Conservation (phyloP, 2,113 vertebrate species). For the Amia ocellicauda region DNA sequence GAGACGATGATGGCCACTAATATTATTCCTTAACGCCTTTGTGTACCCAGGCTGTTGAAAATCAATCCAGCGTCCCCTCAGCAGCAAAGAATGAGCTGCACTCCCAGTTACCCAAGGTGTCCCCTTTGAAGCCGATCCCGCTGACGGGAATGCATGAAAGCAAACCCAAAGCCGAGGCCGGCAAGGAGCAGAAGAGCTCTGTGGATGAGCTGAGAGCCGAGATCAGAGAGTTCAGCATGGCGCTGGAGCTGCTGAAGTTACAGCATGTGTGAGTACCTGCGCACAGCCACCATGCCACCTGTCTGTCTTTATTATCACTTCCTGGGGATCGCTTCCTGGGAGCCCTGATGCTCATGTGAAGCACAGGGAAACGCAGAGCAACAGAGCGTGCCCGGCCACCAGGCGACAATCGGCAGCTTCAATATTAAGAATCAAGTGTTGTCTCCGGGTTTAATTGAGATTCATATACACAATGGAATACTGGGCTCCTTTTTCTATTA, state of each 20-base stretch:
- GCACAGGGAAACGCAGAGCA: neutral
- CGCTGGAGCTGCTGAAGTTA: conserved; percentile 57
- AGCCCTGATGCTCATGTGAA: neutral
- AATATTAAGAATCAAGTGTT: too few species aligned
- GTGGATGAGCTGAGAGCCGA: conserved; percentile 52
- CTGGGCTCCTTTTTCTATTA: too few species aligned
- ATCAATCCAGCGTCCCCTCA: conserved; percentile 26
- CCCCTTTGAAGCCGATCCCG: conserved; percentile 26
- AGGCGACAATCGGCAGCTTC: neutral
- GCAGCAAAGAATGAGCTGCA: conserved; percentile 35
- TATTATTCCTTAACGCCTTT: neutral
- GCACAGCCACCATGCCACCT: too few species aligned
- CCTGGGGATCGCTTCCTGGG: too few species aligned
- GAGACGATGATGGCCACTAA: conserved; percentile 25
- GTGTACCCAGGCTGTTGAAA: conserved; percentile 46
- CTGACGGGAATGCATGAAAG: too few species aligned
- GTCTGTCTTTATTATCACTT: too few species aligned
- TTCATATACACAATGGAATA: too few species aligned
- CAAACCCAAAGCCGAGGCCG: conserved; percentile 20
- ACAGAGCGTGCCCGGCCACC: neutral
- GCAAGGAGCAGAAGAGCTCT: conserved; percentile 31
- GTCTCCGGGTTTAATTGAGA: too few species aligned
- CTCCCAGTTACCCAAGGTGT: conserved; percentile 17
- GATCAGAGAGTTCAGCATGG: conserved; percentile 61
- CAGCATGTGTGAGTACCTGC: conserved; percentile 53